phyloP scores from a whole-genome alignment of 1,140 invertebrate species.

The Prorops nasuta region DNA sequence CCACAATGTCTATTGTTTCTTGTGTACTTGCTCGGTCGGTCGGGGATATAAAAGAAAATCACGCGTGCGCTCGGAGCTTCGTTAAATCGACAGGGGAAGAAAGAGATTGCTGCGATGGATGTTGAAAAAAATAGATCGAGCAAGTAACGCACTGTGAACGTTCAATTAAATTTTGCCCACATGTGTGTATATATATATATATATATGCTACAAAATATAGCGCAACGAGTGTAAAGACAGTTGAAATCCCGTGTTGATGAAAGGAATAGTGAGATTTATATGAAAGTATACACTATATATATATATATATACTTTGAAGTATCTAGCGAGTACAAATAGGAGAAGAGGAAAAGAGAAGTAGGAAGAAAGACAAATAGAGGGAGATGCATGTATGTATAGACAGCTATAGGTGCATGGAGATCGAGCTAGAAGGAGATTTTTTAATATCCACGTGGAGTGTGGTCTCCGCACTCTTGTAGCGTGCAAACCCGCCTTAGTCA shows the following conservation, averaged over 20 bases:
- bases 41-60: slow-evolving; percentile 39
- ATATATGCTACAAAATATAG: too few relatives aligned
- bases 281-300: too few relatives aligned
- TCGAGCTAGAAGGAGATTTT: neutral
- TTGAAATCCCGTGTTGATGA: too few relatives aligned
- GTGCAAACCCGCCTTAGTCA: neutral
- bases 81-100: neutral
- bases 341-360: slow-evolving; percentile 6
- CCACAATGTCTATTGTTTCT: slow-evolving; percentile 55
- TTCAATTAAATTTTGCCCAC: too few relatives aligned
- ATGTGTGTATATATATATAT: too few relatives aligned
- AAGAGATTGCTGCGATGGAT: neutral
- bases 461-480: neutral
- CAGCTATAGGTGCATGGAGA: too few relatives aligned
- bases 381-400: too few relatives aligned
- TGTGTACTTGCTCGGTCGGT: slow-evolving; percentile 25
- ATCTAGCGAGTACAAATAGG: slow-evolving; percentile 3
- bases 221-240: too few relatives aligned
- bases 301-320: too few relatives aligned
- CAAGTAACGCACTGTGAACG: too few relatives aligned
- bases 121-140: slow-evolving; percentile 14
- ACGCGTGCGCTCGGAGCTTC: neutral
- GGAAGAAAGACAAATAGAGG: slow-evolving; percentile 4
- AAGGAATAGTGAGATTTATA: too few relatives aligned
- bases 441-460: neutral